phyloP scores from a whole-genome alignment of 2,888 invertebrate species.

The Branchipolynoe longqiensis region DNA sequence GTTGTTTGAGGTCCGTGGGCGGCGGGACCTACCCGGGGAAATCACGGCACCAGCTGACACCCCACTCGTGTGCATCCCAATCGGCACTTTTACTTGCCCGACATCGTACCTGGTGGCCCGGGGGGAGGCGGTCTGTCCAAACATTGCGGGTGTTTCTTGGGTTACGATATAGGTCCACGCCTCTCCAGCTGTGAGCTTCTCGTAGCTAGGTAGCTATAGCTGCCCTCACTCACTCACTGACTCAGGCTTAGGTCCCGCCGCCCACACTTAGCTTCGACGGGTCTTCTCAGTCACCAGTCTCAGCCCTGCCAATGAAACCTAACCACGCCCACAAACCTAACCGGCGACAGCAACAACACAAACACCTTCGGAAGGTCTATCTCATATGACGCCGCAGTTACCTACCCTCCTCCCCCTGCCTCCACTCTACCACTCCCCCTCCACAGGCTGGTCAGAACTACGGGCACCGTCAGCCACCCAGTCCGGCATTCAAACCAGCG shows the following conservation, averaged over 20 bases:
- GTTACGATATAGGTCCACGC: background rate
- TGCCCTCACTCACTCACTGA: too few relatives aligned
- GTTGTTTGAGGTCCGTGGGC: constrained; percentile 61
- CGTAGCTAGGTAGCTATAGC: too few relatives aligned
- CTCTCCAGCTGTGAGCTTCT: constrained; percentile 9
- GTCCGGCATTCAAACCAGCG: background rate
- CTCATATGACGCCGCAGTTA: background rate
- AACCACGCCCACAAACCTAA: background rate
- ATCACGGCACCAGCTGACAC: constrained; percentile 31
- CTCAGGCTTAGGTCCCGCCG: background rate
- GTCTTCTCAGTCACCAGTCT: too few relatives aligned
- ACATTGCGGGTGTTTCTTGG: too few relatives aligned
- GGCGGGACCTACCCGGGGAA: constrained; percentile 45
- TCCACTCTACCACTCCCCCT: constrained; percentile 6
- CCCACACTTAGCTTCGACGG: too few relatives aligned
- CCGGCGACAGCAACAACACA: background rate
- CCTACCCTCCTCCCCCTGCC: background rate
- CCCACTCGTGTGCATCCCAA: background rate
- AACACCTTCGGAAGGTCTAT: background rate
- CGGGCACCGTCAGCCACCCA: background rate
- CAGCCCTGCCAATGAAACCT: background rate
- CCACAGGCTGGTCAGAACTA: constrained; percentile 28
- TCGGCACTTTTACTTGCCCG: constrained; percentile 33
- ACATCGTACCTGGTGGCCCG: constrained; percentile 55
- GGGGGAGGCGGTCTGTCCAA: constrained; percentile 36